phyloP scores from a whole-genome alignment of 2,113 vertebrate species.

The Rallus limicola region DNA sequence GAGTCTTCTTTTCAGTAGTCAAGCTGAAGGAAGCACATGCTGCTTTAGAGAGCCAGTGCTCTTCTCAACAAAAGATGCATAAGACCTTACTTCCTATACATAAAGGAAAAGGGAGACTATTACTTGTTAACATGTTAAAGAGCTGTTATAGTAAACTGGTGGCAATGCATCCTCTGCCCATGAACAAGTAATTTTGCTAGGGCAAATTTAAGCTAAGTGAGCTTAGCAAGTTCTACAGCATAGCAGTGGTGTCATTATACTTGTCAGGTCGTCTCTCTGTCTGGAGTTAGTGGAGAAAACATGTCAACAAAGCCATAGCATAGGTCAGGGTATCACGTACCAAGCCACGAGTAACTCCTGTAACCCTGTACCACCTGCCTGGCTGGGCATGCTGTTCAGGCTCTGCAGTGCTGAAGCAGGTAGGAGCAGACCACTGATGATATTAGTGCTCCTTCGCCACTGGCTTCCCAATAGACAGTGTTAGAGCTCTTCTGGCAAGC shows the following conservation, averaged over 20 bases:
- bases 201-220: not conserved
- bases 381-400: not conserved
- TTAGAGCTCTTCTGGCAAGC: not conserved
- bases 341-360: not conserved
- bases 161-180: not conserved
- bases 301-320: not conserved
- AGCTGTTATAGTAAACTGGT: not conserved
- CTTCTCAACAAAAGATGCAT: too few relatives aligned
- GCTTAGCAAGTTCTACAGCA: not conserved
- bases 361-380: not conserved
- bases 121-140: not conserved
- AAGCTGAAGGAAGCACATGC: not conserved
- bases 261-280: not conserved
- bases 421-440: not conserved
- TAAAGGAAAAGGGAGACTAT: not conserved
- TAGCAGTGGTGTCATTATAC: not conserved
- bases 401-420: not conserved
- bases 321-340: not conserved
- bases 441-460: fast-evolving
- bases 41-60: not conserved
- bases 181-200: not conserved
- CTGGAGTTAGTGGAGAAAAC: not conserved
- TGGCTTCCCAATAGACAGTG: fast-evolving
- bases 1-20: not conserved
- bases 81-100: not conserved